Conservation (phyloP, 1,140 invertebrate genomes). For the Pentalonia nigronervosa region DNA sequence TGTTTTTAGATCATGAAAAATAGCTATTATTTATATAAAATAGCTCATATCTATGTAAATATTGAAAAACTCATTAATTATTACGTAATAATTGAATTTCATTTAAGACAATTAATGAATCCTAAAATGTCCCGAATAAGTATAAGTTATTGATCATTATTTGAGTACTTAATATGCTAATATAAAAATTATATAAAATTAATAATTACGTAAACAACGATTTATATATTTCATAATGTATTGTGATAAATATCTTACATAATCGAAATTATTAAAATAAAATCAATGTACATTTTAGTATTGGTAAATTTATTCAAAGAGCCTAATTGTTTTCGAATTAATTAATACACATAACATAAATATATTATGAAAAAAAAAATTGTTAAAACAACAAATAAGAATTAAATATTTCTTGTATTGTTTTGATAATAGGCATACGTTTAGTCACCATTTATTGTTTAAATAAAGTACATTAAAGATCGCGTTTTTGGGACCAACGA, state of each 20-base stretch:
- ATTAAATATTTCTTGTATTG: background rate
- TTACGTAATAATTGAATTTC: background rate
- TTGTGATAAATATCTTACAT: background rate
- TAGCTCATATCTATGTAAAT: background rate
- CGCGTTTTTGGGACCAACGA: background rate
- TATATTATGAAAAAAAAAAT: too few relatives aligned
- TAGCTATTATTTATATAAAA: background rate
- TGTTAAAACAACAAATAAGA: background rate
- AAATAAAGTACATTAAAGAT: background rate
- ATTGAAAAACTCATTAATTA: background rate
- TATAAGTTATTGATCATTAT: background rate
- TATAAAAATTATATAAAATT: background rate
- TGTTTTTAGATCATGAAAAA: background rate
- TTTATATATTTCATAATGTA: background rate
- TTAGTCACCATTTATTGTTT: background rate
- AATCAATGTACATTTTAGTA: background rate
- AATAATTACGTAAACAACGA: background rate
- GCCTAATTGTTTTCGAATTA: background rate
- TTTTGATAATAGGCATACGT: background rate
- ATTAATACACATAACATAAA: background rate
- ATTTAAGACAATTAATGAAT: background rate
- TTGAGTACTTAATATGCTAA: background rate
- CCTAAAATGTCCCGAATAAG: background rate
- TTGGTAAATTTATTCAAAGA: background rate
- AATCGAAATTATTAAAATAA: background rate